Percentiles rank a stretch among this genome's conserved stretches.
phyloP scores from a whole-genome alignment of 2,888 invertebrate genomes.

The Heliconius ismenius region DNA sequence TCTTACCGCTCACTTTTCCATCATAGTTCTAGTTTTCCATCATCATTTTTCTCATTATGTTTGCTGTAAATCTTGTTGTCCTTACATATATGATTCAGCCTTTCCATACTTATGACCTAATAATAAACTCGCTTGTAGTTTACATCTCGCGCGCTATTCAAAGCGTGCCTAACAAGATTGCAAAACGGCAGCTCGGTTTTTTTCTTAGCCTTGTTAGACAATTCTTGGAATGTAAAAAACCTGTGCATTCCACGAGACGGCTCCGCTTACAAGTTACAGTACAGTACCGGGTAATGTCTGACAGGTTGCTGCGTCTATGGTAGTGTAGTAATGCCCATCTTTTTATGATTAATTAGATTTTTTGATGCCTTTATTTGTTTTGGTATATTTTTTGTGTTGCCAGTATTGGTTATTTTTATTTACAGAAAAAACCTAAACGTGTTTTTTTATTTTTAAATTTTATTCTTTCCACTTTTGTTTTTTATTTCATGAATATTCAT shows the following conservation, averaged over 20 bases:
- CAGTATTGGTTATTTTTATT: background rate
- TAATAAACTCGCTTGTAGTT: slow-evolving; percentile 8
- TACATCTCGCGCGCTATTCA: background rate
- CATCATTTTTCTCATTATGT: background rate
- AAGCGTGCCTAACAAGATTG: slow-evolving; percentile 16
- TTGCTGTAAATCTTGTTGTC: too few species aligned
- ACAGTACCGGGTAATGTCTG: background rate
- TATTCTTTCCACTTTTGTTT: too few species aligned
- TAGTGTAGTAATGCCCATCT: background rate
- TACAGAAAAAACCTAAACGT: too few species aligned
- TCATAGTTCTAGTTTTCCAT: too few species aligned
- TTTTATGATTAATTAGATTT: background rate
- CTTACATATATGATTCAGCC: background rate
- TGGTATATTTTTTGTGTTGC: background rate
- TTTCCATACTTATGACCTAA: background rate
- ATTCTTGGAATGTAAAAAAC: slow-evolving; percentile 28
- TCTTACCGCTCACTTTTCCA: too few species aligned
- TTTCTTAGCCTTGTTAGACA: slow-evolving; percentile 28
- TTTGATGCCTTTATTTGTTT: background rate
- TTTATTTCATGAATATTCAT: too few species aligned
- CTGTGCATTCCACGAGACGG: slow-evolving; percentile 8
- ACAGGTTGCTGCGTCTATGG: background rate
- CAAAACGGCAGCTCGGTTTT: slow-evolving; percentile 20
- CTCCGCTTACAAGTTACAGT: slow-evolving; percentile 16
- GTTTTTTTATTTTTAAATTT: too few species aligned